phyloP scores from a whole-genome alignment of 2,888 invertebrate genomes.

The Oxystoma pomonae region DNA sequence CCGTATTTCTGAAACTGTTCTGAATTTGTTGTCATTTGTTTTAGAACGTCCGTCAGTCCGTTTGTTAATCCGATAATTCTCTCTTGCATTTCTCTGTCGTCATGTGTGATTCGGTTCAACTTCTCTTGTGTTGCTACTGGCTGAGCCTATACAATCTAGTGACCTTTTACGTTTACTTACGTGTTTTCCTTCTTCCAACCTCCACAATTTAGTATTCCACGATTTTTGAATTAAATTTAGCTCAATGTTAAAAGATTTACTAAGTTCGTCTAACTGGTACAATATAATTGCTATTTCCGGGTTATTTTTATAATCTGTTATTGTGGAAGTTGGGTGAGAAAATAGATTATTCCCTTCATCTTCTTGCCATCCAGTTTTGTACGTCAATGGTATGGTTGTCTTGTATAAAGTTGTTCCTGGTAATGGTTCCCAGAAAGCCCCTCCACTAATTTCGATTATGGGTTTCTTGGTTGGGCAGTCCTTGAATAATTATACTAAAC shows the following conservation, averaged over 20 bases:
- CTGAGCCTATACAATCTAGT: conserved; percentile 20
- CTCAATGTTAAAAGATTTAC: conserved; percentile 3
- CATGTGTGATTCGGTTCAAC: conserved; percentile 12
- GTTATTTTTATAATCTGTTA: neutral
- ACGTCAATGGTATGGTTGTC: conserved; percentile 19
- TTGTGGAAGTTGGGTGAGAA: neutral
- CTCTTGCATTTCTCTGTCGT: conserved; percentile 9
- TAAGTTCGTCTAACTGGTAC: neutral
- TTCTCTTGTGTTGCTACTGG: conserved; percentile 18
- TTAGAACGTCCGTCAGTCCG: conserved; percentile 2
- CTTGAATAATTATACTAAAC: too few species aligned
- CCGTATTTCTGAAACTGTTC: conserved; percentile 5
- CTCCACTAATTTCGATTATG: too few species aligned
- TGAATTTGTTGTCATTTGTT: conserved; percentile 2
- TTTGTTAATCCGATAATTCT: conserved; percentile 3
- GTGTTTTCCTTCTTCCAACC: neutral
- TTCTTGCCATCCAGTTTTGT: conserved; percentile 10
- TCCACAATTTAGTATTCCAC: neutral
- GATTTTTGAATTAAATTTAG: neutral
- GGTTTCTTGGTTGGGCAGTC: too few species aligned
- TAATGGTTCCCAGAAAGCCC: conserved; percentile 22
- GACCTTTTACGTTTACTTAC: conserved; percentile 7
- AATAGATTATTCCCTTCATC: neutral
- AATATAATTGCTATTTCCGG: neutral
- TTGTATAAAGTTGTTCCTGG: conserved; percentile 19